Evolutionary conservation across 2,113 vertebrate species (phyloP).

Genomic region (Gavialis gangeticus): DNA sequence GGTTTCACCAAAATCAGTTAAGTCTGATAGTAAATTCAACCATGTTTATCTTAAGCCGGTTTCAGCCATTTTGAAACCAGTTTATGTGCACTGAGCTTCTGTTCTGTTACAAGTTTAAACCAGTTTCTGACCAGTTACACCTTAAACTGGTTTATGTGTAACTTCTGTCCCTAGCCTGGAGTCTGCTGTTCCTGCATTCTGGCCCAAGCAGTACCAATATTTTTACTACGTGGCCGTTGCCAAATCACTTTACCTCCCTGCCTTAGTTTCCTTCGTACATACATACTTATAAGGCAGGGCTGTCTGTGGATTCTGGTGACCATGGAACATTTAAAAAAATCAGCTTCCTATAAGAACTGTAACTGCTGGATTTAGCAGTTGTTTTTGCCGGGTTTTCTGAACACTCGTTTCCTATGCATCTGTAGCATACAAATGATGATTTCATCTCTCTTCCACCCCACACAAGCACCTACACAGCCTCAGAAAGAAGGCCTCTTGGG

Average conservation of each 20-base stretch:
- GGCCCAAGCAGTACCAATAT: neutral
- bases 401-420: neutral
- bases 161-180: no score
- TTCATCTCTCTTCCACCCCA: neutral
- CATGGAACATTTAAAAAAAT: neutral
- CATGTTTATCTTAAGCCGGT: no score
- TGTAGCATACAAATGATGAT: accelerated
- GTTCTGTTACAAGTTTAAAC: no score
- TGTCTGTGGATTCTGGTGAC: neutral
- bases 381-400: neutral
- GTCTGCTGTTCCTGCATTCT: neutral
- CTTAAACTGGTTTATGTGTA: no score
- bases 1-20: no score
- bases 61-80: no score
- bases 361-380: neutral
- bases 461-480: neutral
- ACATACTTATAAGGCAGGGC: accelerated
- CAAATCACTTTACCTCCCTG: neutral
- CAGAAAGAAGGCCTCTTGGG: neutral
- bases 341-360: neutral
- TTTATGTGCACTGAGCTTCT: no score
- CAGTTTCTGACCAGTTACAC: no score
- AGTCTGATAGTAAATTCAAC: no score
- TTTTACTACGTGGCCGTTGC: neutral
- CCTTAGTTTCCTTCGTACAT: neutral